A percentile compares a stretch with the other conserved stretches of the same genome.
phyloP scores from a whole-genome alignment of 2,888 invertebrate genomes.

The Pteria penguin region DNA sequence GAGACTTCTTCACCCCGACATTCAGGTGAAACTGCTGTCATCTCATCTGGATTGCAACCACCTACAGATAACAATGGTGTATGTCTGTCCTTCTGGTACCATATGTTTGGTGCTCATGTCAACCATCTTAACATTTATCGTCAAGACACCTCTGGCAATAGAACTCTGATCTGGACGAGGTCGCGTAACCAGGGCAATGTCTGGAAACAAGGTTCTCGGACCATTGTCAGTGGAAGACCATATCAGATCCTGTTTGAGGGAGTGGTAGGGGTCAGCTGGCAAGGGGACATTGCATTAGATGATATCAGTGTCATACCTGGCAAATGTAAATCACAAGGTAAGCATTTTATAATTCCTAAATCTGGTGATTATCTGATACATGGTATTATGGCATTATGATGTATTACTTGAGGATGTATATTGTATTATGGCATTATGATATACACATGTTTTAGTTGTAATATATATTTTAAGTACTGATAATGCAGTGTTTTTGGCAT shows the following conservation, averaged over 20 bases:
- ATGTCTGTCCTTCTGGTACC: slow-evolving; percentile 76
- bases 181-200: slow-evolving; percentile 67
- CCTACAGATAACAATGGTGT: slow-evolving; percentile 50
- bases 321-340: slow-evolving; percentile 62
- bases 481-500: too few species aligned
- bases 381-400: too few species aligned
- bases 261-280: slow-evolving; percentile 70
- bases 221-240: slow-evolving; percentile 51
- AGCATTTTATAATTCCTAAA: slow-evolving; percentile 10
- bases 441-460: too few species aligned
- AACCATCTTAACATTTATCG: slow-evolving; percentile 71
- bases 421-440: too few species aligned
- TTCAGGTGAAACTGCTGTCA: slow-evolving; percentile 59
- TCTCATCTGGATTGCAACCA: slow-evolving; percentile 62
- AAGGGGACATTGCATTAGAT: slow-evolving; percentile 76
- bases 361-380: not conserved
- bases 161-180: slow-evolving; percentile 67
- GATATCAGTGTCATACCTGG: slow-evolving; percentile 65
- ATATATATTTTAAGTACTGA: too few species aligned
- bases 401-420: too few species aligned
- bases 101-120: slow-evolving; percentile 75
- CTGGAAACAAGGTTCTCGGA: slow-evolving; percentile 66
- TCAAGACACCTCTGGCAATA: slow-evolving; percentile 48
- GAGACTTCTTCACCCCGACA: slow-evolving; percentile 69
- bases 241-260: slow-evolving; percentile 75